These are phyloP conservation scores for Zygogramma bicolorata DNA, from an alignment of 2,888 invertebrate genomes.

Conservation along the genomic window DNA sequence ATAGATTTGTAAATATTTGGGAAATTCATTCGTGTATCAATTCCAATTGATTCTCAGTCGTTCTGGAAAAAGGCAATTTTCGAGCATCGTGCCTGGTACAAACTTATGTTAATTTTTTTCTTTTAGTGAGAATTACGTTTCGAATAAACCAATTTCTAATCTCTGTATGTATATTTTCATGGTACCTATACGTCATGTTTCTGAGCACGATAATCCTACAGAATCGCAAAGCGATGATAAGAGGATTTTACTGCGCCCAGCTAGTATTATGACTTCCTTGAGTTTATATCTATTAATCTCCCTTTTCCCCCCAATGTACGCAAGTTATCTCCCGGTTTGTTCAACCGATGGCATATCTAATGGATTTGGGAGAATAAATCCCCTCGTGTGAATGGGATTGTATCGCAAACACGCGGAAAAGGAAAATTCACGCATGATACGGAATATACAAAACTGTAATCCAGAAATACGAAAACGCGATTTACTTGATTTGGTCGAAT, in stretches of 20 bases:
- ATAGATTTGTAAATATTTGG: no score
- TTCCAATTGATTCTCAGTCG: no score
- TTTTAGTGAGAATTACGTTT: no score
- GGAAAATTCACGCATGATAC: constrained; percentile 13
- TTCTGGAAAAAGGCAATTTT: no score
- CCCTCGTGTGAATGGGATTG: constrained; percentile 11
- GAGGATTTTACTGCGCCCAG: constrained; percentile 10
- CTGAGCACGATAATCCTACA: neutral
- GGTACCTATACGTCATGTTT: neutral
- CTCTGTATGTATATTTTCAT: neutral
- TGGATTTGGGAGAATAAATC: constrained; percentile 15
- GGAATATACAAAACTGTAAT: constrained; percentile 8
- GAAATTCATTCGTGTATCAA: no score
- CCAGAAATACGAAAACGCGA: constrained; percentile 7
- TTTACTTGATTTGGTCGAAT: neutral
- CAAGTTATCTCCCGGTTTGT: constrained; percentile 10
- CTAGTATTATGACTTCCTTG: constrained; percentile 16
- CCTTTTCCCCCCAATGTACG: neutral
- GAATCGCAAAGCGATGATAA: constrained; percentile 12
- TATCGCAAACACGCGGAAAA: constrained; percentile 11
- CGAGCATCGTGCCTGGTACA: no score
- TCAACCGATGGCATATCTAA: constrained; percentile 13
- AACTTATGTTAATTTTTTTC: no score
- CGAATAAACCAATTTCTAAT: no score
- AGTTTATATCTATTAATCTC: constrained; percentile 16